A percentile compares a stretch with the other conserved stretches of the same genome.
Conservation (phyloP, 2,888 invertebrate genomes). For the Beris morrisii region DNA sequence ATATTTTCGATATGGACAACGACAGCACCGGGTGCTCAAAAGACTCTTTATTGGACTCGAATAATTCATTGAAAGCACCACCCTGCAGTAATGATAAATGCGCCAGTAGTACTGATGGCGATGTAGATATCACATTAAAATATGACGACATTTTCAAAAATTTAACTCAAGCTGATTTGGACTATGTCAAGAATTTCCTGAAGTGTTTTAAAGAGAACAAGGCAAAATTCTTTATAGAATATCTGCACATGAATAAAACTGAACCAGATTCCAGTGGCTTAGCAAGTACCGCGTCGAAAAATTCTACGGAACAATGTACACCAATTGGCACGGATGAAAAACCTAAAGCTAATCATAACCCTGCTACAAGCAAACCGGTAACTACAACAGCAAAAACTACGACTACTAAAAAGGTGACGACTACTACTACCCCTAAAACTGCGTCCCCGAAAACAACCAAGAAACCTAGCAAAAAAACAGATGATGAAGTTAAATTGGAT, state of each 20-base stretch:
- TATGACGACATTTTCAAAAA: constrained; percentile 24
- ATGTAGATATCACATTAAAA: neutral
- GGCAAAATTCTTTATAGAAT: constrained; percentile 19
- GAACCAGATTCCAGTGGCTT: neutral
- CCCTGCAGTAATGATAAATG: no score
- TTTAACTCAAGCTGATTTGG: constrained; percentile 24
- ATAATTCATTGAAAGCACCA: no score
- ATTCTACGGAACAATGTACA: neutral
- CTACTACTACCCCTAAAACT: neutral
- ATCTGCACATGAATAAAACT: constrained; percentile 20
- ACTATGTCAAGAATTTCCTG: constrained; percentile 21
- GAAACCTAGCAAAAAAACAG: neutral
- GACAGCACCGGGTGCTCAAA: neutral
- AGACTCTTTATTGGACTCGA: no score
- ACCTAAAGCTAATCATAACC: neutral
- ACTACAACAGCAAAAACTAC: neutral
- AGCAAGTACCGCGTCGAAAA: neutral
- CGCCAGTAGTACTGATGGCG: no score
- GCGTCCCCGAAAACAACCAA: neutral
- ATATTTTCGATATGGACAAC: constrained; percentile 1
- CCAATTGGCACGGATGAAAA: neutral
- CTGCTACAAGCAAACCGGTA: neutral
- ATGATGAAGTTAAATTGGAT: constrained; percentile 18
- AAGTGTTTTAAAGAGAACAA: constrained; percentile 32
- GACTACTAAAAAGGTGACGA: neutral